Base-by-base conservation (phyloP, 1,140 invertebrate genomes). In the Drosophila pandora region DNA sequence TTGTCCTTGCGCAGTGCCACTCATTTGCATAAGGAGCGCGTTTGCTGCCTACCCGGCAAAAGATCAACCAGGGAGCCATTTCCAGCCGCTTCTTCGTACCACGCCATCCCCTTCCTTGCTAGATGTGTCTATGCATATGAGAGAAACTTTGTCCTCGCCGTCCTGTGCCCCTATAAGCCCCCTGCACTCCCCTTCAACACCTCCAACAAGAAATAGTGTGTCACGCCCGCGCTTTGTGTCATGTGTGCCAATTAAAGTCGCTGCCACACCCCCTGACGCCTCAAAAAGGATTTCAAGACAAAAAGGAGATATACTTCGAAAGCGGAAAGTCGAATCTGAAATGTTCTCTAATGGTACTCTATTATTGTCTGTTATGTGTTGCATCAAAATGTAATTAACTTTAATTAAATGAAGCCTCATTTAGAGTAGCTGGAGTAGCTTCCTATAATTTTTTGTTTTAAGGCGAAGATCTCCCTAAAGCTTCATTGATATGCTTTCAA, bases 41-140 rank as follows among this genome's bases (percentile, higher is more conserved):
- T 64, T 81, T 57, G 58, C 65, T 65, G 80, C 75, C 79, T 79
- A 84, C 82, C 41, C 65, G 60, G 64, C 82, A 56, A 87, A 85
- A 85, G 82, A 85, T 85, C 83, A 85, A 82, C 82, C 52, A 58
- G 82, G 82, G 82, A 85, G 74, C 83, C 75, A 82, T 85, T 87
- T 39, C 41, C 60, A 58, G 32, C 23, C 45, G 61, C 41, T 56
- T 13, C 43, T 53, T 39, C 47, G 43, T 53, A 53, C 49, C 32
- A 9, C 7, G 41, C 12, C 48, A 23, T 45, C 32, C 28, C 12
- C 54, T 45, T 78, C 48, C 34, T 55, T 57, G 55, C 43, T 17
- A 57, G 61, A 79, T 84, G 80, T 84, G 74, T 78, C 74, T 85
- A 60, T 85, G 78, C 69, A 82, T 85, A 81, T 78, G 69, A 71